Evolutionary conservation across 2,888 invertebrate genomes (phyloP).

Genomic region (Apamea crenata): DNA sequence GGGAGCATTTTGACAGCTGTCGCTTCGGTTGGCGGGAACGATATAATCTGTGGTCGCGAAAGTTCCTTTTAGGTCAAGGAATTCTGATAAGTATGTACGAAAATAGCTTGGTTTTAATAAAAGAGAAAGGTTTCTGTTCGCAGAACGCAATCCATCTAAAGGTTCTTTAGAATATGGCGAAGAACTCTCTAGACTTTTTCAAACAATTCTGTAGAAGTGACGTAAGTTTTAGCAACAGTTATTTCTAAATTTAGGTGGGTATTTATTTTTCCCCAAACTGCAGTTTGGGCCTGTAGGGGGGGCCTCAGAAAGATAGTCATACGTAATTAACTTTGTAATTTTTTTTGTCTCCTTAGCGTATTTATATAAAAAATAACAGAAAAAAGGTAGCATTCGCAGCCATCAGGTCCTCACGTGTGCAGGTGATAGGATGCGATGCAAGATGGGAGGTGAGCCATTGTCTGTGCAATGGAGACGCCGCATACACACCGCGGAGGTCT

Average conservation of each 20-base stretch:
- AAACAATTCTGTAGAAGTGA: neutral
- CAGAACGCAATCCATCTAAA: conserved; percentile 12
- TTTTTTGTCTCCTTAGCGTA: too few species aligned
- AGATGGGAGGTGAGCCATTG: too few species aligned
- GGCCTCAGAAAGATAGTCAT: neutral
- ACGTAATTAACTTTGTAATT: neutral
- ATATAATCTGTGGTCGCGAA: conserved; percentile 18
- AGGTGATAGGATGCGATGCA: too few species aligned
- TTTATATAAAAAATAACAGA: too few species aligned
- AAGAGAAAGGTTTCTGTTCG: conserved; percentile 12
- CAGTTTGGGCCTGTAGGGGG: neutral
- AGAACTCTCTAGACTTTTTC: neutral
- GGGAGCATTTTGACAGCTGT: conserved; percentile 61
- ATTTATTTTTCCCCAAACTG: neutral
- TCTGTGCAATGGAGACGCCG: too few species aligned
- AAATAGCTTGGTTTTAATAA: conserved; percentile 28
- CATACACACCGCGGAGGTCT: too few species aligned
- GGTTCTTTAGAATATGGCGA: conserved; percentile 10
- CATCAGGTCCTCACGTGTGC: too few species aligned
- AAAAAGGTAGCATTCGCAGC: too few species aligned
- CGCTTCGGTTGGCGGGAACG: conserved; percentile 41
- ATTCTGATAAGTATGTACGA: neutral
- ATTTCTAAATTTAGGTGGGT: too few species aligned
- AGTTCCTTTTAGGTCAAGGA: conserved; percentile 1
- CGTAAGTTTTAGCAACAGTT: neutral